Evolutionary conservation across 23 tunicate genomes (phyloP).

Genomic region (Clavelina lepadiformis): DNA sequence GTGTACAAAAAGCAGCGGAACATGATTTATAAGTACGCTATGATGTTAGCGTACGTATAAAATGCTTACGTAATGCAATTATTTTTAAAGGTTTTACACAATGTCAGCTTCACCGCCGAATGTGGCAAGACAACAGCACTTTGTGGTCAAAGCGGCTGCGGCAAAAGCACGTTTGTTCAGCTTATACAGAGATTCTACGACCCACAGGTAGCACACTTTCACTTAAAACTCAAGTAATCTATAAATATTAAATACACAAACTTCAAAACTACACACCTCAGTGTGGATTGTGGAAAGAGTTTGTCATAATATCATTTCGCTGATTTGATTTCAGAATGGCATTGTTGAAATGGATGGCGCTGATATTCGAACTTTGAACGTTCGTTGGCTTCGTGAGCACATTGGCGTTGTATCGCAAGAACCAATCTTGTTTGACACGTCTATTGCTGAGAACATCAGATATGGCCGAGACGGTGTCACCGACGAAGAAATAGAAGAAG

Average conservation of each 20-base stretch:
- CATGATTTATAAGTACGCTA: no score
- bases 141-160: constrained; percentile 96
- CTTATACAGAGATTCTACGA: constrained; percentile 92
- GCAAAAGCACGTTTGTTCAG: constrained; percentile 86
- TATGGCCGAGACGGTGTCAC: constrained; percentile 83
- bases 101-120: constrained; percentile 62
- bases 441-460: constrained; percentile 85
- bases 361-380: constrained; percentile 90
- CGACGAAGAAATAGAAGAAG: constrained; percentile 72
- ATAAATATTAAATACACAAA: no score
- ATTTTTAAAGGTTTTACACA: constrained; percentile 47
- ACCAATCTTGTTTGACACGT: constrained; percentile 92
- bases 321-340: constrained; percentile 46
- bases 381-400: constrained; percentile 80
- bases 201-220: constrained; percentile 41
- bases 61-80: no score
- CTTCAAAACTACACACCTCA: no score
- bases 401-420: constrained; percentile 99
- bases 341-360: constrained; percentile 56
- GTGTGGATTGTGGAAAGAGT: no score
- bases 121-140: constrained; percentile 82
- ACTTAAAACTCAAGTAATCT: not conserved
- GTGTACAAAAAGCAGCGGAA: no score
- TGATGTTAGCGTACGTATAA: no score
- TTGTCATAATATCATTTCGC: no score